A percentile compares a stretch with the other conserved stretches of the same genome.
These are phyloP conservation scores for Muscicapa striata DNA, from an alignment of 2,797 vertebrate species.

Conservation along the genomic window DNA sequence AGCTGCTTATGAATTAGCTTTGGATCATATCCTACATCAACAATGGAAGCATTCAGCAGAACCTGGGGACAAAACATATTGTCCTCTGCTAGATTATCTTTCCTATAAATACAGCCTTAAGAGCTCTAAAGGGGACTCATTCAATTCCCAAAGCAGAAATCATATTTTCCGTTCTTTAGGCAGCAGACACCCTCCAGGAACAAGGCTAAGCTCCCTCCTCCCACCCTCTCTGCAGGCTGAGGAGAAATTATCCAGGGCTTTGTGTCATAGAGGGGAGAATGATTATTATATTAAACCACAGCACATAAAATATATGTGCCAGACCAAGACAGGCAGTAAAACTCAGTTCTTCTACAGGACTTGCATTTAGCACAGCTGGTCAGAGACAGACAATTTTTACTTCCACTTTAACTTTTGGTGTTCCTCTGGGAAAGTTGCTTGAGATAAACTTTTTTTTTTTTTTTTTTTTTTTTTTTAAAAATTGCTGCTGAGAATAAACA, in stretches of 20 bases:
- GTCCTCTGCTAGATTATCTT: slow-evolving; percentile 45
- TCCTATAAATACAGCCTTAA: slow-evolving; percentile 55
- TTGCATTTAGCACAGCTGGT: neutral
- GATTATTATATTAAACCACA: neutral
- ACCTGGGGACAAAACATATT: slow-evolving; percentile 58
- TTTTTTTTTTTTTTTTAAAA: neutral
- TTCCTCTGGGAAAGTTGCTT: neutral
- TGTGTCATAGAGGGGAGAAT: neutral
- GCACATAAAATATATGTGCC: neutral
- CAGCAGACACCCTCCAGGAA: slow-evolving; percentile 49
- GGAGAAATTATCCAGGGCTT: slow-evolving; percentile 5
- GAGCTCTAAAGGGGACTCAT: slow-evolving; percentile 20
- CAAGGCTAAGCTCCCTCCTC: neutral
- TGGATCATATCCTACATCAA: slow-evolving; percentile 41
- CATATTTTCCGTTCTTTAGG: slow-evolving; percentile 40
- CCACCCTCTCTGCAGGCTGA: neutral
- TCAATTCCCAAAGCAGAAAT: slow-evolving; percentile 54
- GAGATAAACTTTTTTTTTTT: neutral
- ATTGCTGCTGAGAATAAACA: neutral
- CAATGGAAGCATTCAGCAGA: slow-evolving; percentile 33
- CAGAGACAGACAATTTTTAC: neutral
- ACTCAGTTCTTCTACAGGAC: neutral
- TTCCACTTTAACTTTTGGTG: neutral
- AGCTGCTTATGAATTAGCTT: slow-evolving; percentile 35
- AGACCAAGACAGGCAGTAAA: neutral